Evolutionary conservation across 1,140 invertebrate genomes (phyloP).

Genomic region (Bombyx mandarina): DNA sequence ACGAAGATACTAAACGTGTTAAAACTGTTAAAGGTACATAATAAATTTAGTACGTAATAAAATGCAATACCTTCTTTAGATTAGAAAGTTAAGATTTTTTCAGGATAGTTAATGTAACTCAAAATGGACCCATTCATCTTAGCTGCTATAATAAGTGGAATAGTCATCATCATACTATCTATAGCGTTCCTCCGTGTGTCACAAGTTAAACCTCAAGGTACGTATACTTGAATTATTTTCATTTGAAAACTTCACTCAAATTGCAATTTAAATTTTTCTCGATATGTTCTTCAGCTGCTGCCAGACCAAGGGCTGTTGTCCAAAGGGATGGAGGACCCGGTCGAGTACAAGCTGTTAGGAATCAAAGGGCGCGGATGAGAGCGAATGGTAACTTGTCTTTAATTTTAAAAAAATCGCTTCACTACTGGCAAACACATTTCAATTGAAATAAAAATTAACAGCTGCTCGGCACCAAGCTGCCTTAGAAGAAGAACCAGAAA

Average conservation of each 20-base stretch:
- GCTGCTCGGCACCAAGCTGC: conserved; percentile 52
- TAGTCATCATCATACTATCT: conserved; percentile 43
- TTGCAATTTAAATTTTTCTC: not conserved
- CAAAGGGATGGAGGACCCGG: conserved; percentile 70
- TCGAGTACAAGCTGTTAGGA: conserved; percentile 74
- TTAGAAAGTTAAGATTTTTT: too few species aligned
- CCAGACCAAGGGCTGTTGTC: conserved; percentile 38
- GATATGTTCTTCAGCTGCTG: conserved; percentile 27
- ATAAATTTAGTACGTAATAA: too few species aligned
- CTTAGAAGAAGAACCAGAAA: conserved; percentile 40
- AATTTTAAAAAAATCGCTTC: too few species aligned
- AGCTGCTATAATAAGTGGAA: conserved; percentile 47
- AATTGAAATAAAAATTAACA: conserved; percentile 3
- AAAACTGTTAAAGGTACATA: too few species aligned
- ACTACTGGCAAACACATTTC: too few species aligned
- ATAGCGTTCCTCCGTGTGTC: conserved; percentile 39
- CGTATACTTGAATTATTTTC: conserved; percentile 1
- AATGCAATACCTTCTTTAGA: too few species aligned
- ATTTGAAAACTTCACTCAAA: not conserved
- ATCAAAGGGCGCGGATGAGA: conserved; percentile 74
- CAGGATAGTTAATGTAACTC: too few species aligned
- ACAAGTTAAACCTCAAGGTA: conserved; percentile 42
- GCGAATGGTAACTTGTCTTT: conserved; percentile 59
- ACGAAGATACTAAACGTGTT: too few species aligned
- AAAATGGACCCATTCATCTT: conserved; percentile 60